Percentiles rank a stretch among this genome's conserved stretches.
Conservation (phyloP, 2,797 vertebrate genomes). For the Xenops minutus region DNA sequence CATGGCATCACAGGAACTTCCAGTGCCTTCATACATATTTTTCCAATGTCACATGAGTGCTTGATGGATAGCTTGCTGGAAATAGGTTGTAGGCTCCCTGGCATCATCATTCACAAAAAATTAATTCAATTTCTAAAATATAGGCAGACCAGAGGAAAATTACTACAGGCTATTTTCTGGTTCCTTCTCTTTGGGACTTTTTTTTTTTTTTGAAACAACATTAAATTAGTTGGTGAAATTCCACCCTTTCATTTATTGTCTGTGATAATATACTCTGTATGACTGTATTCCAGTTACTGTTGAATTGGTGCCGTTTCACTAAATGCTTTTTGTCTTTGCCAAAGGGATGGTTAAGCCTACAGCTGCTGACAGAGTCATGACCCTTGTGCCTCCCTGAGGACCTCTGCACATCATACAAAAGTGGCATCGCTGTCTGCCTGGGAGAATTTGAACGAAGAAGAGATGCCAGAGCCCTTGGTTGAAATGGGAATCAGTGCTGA, state of each 20-base stretch:
- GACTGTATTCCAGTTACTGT: neutral
- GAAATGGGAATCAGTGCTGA: neutral
- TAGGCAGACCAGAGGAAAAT: neutral
- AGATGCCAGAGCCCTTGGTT: neutral
- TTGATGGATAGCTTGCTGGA: neutral
- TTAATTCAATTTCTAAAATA: neutral
- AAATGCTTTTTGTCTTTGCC: neutral
- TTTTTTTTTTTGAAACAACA: neutral
- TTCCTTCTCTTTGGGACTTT: neutral
- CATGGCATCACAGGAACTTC: neutral
- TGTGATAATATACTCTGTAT: neutral
- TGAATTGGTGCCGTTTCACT: neutral
- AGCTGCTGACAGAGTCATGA: neutral
- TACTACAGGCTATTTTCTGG: neutral
- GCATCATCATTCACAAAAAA: neutral
- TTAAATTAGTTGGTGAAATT: neutral
- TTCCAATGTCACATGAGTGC: neutral
- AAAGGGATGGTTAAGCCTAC: neutral
- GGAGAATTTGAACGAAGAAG: neutral
- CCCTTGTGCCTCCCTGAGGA: accelerated
- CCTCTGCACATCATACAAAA: neutral
- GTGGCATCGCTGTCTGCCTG: neutral
- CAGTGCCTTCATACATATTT: neutral
- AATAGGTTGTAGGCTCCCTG: neutral
- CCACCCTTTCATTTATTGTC: neutral